Percentiles rank a stretch among this genome's conserved stretches.
phyloP scores from a whole-genome alignment of 2,888 invertebrate species.

The Platycnemis pennipes region DNA sequence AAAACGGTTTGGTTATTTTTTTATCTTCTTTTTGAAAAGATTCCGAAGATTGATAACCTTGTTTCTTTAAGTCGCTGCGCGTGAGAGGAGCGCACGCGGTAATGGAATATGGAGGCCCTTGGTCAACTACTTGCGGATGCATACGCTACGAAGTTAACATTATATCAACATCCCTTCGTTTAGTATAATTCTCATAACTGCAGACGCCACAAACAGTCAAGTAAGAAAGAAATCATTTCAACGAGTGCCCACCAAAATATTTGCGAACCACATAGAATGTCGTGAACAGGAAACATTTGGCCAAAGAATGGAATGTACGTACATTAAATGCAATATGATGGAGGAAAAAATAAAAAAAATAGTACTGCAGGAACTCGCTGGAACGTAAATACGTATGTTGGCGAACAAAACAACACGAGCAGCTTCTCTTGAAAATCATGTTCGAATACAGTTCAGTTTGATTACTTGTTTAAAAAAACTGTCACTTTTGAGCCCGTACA shows the following conservation, averaged over 20 bases:
- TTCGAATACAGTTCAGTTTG: conserved; percentile 25
- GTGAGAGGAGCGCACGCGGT: neutral
- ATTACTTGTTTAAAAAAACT: neutral
- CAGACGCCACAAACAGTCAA: conserved; percentile 55
- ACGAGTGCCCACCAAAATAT: conserved; percentile 56
- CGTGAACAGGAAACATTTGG: conserved; percentile 54
- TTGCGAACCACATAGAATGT: conserved; percentile 64
- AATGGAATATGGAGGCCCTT: conserved; percentile 49
- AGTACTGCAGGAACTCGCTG: conserved; percentile 47
- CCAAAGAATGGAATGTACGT: conserved; percentile 64
- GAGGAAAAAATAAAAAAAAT: conserved; percentile 44
- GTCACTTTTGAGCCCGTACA: neutral
- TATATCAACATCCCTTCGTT: conserved; percentile 51
- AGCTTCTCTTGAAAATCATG: conserved; percentile 5
- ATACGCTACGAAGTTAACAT: conserved; percentile 61
- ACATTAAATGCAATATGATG: conserved; percentile 53
- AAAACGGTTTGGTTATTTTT: neutral
- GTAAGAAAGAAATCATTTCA: conserved; percentile 59
- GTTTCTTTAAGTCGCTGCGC: neutral
- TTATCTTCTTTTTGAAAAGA: neutral
- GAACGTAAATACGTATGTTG: conserved; percentile 35
- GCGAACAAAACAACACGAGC: conserved; percentile 46
- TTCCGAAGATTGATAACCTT: conserved; percentile 22
- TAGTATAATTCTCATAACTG: conserved; percentile 18
- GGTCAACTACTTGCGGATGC: conserved; percentile 66